phyloP scores from a whole-genome alignment of 30 jellyfish, hydroid and myxozoan genomes.

The Aurelia coerulea region DNA sequence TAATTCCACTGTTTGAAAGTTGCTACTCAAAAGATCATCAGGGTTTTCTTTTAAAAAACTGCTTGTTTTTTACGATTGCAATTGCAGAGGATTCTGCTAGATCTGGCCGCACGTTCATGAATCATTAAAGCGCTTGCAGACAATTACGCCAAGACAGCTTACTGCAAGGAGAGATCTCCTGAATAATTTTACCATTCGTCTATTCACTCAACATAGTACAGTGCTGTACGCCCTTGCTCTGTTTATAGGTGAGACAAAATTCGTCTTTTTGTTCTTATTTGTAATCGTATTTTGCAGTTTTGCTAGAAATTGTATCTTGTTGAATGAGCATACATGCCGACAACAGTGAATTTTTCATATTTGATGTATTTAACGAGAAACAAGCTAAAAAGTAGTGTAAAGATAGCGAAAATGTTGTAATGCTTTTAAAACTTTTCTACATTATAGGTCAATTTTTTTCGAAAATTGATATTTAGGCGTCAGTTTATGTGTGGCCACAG shows the following conservation, averaged over 20 bases:
- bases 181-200: not conserved
- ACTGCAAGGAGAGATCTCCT: not conserved
- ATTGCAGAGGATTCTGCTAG: conserved; percentile 7
- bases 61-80: not conserved
- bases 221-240: not conserved
- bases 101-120: conserved; percentile 3
- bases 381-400: no score
- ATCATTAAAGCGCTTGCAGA: not conserved
- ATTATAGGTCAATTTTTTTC: no score
- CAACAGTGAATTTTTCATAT: no score
- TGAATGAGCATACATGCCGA: no score
- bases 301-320: no score
- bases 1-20: not conserved
- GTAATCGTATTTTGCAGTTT: no score
- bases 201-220: not conserved
- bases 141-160: not conserved
- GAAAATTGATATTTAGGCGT: no score
- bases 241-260: not conserved
- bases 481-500: no score
- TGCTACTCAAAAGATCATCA: not conserved
- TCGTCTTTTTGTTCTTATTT: no score
- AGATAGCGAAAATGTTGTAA: no score
- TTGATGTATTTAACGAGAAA: no score
- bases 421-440: no score
- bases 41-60: not conserved